A percentile compares a stretch with the other conserved stretches of the same genome.
Evolutionary conservation across 2,113 vertebrate genomes (phyloP).

Genomic region (Seriola rivoliana): DNA sequence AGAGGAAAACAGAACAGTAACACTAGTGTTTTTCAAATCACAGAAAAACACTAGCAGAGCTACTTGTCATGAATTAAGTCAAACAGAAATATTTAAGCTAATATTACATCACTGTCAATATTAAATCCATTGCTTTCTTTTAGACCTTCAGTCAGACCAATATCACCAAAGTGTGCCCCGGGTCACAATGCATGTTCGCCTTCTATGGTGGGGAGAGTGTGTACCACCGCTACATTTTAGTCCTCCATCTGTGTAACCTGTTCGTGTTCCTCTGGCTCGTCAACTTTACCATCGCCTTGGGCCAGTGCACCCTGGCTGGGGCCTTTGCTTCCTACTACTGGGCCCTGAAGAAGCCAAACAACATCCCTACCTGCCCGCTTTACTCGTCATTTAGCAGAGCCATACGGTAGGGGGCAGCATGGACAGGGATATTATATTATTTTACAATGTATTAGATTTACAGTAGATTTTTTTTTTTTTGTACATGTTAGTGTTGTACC

Average conservation of each 20-base stretch:
- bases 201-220: slow-evolving; percentile 92
- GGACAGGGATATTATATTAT: neutral
- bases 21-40: neutral
- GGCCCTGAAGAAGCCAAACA: slow-evolving; percentile 92
- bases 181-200: slow-evolving; percentile 92
- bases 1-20: neutral
- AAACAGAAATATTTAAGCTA: neutral
- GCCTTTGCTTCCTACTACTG: slow-evolving; percentile 97
- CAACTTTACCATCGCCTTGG: slow-evolving; percentile 94
- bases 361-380: slow-evolving; percentile 92
- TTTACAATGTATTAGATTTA: neutral
- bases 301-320: slow-evolving; percentile 95
- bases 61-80: no score
- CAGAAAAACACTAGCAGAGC: neutral
- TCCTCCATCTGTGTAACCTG: slow-evolving; percentile 92
- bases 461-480: no score
- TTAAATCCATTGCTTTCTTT: slow-evolving; percentile 41
- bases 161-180: slow-evolving; percentile 87
- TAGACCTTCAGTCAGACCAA: slow-evolving; percentile 91
- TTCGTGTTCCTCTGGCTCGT: slow-evolving; percentile 96
- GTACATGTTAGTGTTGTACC: no score
- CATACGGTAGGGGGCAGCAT: slow-evolving; percentile 86
- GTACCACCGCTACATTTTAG: slow-evolving; percentile 90
- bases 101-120: neutral
- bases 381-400: slow-evolving; percentile 92